These are phyloP conservation scores for Temnothorax rugatulus DNA, from an alignment of 2,888 invertebrate genomes.

Conservation along the genomic window DNA sequence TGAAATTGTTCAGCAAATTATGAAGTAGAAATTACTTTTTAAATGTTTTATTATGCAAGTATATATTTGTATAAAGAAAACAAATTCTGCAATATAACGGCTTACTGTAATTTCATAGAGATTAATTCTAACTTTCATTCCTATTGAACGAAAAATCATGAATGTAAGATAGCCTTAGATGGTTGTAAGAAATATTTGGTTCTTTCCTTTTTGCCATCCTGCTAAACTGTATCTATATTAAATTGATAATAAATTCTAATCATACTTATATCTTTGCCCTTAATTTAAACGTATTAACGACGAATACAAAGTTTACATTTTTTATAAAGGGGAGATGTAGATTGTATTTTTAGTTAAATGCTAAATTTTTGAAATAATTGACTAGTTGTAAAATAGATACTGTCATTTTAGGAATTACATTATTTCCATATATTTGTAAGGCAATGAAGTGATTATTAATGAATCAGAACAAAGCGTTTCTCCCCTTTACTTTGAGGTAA, in stretches of 20 bases:
- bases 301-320: not conserved
- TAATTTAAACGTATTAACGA: not conserved
- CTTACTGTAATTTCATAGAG: not conserved
- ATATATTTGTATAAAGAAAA: not conserved
- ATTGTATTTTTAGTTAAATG: not conserved
- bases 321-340: not conserved
- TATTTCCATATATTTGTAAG: too few species aligned
- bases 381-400: not conserved
- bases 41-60: not conserved
- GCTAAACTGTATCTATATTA: not conserved
- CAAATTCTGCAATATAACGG: not conserved
- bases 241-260: constrained; percentile 24
- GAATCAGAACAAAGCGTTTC: too few species aligned
- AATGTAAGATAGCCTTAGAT: constrained; percentile 5
- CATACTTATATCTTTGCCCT: not conserved
- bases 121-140: not conserved
- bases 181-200: not conserved
- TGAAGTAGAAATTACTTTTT: not conserved
- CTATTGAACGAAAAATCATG: not conserved
- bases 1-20: not conserved
- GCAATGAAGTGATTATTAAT: too few species aligned
- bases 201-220: not conserved
- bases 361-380: too few species aligned
- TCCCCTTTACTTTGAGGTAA: too few species aligned
- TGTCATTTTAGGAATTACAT: not conserved